Percentiles rank a stretch among this genome's conserved stretches.
phyloP scores from a whole-genome alignment of 2,888 invertebrate genomes.

The Sphinx pinastri region DNA sequence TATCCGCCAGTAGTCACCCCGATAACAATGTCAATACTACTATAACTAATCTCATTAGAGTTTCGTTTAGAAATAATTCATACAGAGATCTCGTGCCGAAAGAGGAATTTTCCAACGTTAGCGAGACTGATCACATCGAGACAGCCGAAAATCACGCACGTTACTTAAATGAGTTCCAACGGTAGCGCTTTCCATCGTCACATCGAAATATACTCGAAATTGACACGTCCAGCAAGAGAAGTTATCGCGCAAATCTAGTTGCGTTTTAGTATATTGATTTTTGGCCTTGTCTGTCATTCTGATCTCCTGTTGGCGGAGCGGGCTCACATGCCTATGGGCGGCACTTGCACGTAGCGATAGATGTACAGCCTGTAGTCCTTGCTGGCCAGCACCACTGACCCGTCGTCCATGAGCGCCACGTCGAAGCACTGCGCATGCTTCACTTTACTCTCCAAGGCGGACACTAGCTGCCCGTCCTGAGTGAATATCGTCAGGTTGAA shows the following conservation, averaged over 20 bases:
- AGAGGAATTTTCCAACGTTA: constrained; percentile 65
- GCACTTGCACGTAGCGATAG: constrained; percentile 98
- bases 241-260: constrained; percentile 53
- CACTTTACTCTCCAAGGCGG: constrained; percentile 99
- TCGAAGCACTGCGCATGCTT: constrained; percentile 99
- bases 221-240: constrained; percentile 69
- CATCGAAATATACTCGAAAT: constrained; percentile 52
- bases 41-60: constrained; percentile 83
- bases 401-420: constrained; percentile 99
- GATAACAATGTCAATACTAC: constrained; percentile 84
- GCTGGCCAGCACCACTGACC: constrained; percentile 98
- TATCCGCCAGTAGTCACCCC: constrained; percentile 78
- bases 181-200: constrained; percentile 19
- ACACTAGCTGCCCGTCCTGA: constrained; percentile 98
- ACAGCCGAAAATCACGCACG: constrained; percentile 65
- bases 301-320: constrained; percentile 74
- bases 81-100: constrained; percentile 75
- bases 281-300: constrained; percentile 74
- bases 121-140: constrained; percentile 76
- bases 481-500: constrained; percentile 99
- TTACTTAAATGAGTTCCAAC: constrained; percentile 21
- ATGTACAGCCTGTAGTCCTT: constrained; percentile 99
- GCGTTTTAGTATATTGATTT: constrained; percentile 65
- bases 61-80: constrained; percentile 79
- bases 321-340: constrained; percentile 91